Percentiles rank a stretch among this genome's conserved stretches.
Conservation (phyloP, 2,113 vertebrate genomes). For the Anarhynchus alexandrinus region DNA sequence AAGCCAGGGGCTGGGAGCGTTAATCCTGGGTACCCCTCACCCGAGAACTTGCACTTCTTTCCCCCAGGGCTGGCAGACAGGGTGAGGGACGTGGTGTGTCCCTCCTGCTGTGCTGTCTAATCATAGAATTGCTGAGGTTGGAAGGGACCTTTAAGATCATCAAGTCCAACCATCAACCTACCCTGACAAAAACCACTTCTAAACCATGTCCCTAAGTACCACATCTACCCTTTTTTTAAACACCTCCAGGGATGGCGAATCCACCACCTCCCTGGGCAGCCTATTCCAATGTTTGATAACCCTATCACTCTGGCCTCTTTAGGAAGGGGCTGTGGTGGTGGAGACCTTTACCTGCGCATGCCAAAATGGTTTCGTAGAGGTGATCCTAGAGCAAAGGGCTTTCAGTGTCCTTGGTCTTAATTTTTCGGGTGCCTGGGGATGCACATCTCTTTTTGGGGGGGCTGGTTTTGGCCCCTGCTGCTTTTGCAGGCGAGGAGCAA, state of each 20-base stretch:
- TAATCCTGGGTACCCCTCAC: accelerated
- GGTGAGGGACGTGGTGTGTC: background rate
- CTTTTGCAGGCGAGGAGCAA: background rate
- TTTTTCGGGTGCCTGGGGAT: background rate
- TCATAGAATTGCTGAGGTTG: no score
- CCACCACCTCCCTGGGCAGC: no score
- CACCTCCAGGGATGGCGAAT: no score
- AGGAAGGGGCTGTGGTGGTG: background rate
- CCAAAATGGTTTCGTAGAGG: background rate
- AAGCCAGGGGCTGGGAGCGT: background rate
- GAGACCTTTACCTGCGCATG: background rate
- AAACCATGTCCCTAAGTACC: no score
- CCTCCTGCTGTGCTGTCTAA: background rate
- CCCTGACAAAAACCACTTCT: no score
- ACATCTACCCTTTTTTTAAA: no score
- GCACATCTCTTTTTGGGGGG: background rate
- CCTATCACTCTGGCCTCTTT: background rate
- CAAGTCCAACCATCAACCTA: no score
- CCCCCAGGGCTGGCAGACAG: background rate
- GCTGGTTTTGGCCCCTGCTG: background rate
- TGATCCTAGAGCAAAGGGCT: background rate
- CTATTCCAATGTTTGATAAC: no score
- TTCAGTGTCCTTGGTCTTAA: background rate
- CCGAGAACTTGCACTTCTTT: background rate
- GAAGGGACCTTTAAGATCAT: no score